phyloP scores from a whole-genome alignment of 2,113 vertebrate species.

The Caretta caretta region DNA sequence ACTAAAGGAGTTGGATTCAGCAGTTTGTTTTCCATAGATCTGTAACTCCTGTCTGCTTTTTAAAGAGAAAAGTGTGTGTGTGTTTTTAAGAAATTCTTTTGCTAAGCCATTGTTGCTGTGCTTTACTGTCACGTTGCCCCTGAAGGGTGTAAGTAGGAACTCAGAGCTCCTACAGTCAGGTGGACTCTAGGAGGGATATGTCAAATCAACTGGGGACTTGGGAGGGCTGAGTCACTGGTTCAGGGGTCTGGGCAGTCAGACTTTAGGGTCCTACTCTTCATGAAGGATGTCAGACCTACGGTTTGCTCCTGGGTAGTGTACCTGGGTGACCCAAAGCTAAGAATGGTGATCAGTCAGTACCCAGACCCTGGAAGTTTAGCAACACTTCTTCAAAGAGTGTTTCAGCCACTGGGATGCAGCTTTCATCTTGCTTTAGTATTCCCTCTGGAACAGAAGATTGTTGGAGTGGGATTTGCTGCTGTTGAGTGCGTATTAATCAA shows the following conservation, averaged over 20 bases:
- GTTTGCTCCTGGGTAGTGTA: background rate
- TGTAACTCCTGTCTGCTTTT: background rate
- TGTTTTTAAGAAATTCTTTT: background rate
- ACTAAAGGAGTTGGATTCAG: too few species aligned
- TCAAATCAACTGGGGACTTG: rapidly evolving
- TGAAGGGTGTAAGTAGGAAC: background rate
- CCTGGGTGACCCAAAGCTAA: background rate
- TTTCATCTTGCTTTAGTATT: conserved; percentile 5
- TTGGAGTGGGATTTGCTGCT: conserved; percentile 40
- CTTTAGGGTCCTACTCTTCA: background rate
- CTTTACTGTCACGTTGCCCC: background rate
- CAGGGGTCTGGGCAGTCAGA: background rate
- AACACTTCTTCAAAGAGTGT: background rate
- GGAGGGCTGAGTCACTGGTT: background rate
- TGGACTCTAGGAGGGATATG: too few species aligned
- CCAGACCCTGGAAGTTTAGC: background rate
- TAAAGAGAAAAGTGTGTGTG: background rate
- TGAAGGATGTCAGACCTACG: background rate
- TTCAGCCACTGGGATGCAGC: conserved; percentile 40
- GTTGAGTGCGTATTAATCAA: conserved; percentile 7
- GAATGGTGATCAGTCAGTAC: background rate
- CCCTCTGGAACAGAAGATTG: conserved; percentile 27
- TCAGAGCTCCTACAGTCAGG: background rate
- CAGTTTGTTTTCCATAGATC: background rate
- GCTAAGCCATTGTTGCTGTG: background rate